Evolutionary conservation across 2,113 vertebrate genomes (phyloP).

Genomic region (Gymnobelideus leadbeateri): DNA sequence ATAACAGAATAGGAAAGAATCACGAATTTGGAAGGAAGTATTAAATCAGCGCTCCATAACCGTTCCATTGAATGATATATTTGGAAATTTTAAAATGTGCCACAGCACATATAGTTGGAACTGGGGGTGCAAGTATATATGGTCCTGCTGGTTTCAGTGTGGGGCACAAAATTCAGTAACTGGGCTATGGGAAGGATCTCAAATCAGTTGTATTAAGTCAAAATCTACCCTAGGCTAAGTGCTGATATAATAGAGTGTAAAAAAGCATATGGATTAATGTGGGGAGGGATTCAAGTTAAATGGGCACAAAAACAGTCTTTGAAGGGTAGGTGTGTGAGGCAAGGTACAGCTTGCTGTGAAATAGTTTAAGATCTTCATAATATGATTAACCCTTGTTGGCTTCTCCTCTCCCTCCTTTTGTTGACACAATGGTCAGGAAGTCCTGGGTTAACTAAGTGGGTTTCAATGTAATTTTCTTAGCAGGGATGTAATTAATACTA

Average conservation of each 20-base stretch:
- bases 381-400: neutral
- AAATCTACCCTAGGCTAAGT: neutral
- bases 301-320: neutral
- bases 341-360: slow-evolving; percentile 6
- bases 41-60: neutral
- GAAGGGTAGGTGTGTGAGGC: neutral
- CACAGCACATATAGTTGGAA: slow-evolving; percentile 2
- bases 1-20: slow-evolving; percentile 47
- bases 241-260: neutral
- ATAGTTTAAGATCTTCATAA: neutral
- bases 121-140: slow-evolving; percentile 4
- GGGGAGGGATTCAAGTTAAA: neutral
- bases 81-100: slow-evolving; percentile 41
- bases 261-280: neutral
- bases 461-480: slow-evolving; percentile 8
- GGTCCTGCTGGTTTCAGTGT: neutral
- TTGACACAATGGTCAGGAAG: slow-evolving; percentile 15
- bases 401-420: neutral
- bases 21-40: slow-evolving; percentile 7
- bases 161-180: slow-evolving; percentile 16
- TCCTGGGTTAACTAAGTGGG: slow-evolving; percentile 12
- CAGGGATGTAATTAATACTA: slow-evolving; percentile 37
- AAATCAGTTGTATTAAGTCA: neutral
- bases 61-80: slow-evolving; percentile 21
- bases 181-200: neutral